phyloP scores from a whole-genome alignment of 2,797 vertebrate genomes.

The Thamnophis elegans region DNA sequence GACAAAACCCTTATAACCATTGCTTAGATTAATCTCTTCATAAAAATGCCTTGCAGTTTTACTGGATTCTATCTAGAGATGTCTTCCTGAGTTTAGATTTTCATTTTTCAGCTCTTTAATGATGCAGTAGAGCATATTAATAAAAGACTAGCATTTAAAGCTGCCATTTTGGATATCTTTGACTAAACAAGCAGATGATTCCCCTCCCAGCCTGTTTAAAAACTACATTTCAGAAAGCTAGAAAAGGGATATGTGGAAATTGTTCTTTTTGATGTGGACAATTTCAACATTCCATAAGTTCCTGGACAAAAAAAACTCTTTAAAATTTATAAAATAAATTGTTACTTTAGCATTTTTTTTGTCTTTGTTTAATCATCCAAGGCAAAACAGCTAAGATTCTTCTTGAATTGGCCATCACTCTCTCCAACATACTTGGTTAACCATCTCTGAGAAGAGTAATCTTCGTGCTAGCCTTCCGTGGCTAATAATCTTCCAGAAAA shows the following conservation, averaged over 20 bases:
- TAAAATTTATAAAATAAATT: neutral
- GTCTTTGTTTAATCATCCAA: neutral
- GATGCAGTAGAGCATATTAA: slow-evolving; percentile 16
- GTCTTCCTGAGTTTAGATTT: slow-evolving; percentile 7
- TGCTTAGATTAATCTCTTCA: slow-evolving; percentile 12
- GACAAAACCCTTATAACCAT: neutral
- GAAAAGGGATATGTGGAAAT: neutral
- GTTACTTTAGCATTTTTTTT: neutral
- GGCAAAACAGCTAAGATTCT: neutral
- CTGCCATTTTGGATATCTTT: neutral
- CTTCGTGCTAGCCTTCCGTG: neutral
- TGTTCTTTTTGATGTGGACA: neutral
- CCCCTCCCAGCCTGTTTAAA: neutral
- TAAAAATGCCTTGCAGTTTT: slow-evolving; percentile 16
- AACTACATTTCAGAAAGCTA: neutral
- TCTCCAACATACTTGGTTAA: neutral
- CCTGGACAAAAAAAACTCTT: neutral
- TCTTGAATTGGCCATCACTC: neutral
- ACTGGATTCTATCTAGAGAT: slow-evolving; percentile 8
- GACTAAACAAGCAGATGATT: slow-evolving; percentile 3
- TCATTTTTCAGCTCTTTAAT: slow-evolving; percentile 26
- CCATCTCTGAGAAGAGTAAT: neutral
- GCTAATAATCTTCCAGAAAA: neutral
- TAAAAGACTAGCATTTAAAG: slow-evolving; percentile 17
- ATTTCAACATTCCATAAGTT: neutral